These are phyloP conservation scores for Mesorhabditis spiculigera DNA, from an alignment of 2,888 invertebrate species.

Conservation along the genomic window DNA sequence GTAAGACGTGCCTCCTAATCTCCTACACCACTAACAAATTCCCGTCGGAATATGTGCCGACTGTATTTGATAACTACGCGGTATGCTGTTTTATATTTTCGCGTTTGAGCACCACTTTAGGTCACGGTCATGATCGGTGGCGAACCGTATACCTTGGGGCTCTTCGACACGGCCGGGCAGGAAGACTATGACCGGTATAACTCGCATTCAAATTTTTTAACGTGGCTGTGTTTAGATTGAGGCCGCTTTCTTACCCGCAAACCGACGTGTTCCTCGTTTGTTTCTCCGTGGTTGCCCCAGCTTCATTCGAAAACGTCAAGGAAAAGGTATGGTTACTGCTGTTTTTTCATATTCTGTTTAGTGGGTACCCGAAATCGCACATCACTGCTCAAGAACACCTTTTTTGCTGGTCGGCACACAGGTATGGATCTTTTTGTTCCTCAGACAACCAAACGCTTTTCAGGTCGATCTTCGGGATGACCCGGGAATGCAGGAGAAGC, in stretches of 20 bases:
- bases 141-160: slow-evolving; percentile 93
- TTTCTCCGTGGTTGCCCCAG: slow-evolving; percentile 97
- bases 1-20: slow-evolving; percentile 81
- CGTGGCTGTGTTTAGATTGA: slow-evolving; percentile 63
- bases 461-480: slow-evolving; percentile 97
- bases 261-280: slow-evolving; percentile 98
- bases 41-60: slow-evolving; percentile 60
- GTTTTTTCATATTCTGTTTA: slow-evolving; percentile 60
- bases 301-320: slow-evolving; percentile 98
- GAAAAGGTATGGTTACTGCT: slow-evolving; percentile 72
- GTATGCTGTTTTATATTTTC: slow-evolving; percentile 41
- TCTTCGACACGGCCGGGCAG: slow-evolving; percentile 91
- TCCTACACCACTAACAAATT: slow-evolving; percentile 70
- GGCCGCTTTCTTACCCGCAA: slow-evolving; percentile 95
- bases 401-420: slow-evolving; percentile 87
- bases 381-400: slow-evolving; percentile 98
- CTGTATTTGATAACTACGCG: slow-evolving; percentile 67
- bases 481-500: slow-evolving; percentile 82
- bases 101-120: slow-evolving; percentile 25
- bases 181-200: slow-evolving; percentile 87
- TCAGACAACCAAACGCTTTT: neutral
- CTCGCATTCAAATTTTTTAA: no score
- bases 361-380: slow-evolving; percentile 99
- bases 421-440: slow-evolving; percentile 9
- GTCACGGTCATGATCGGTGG: slow-evolving; percentile 87